Base-by-base conservation (phyloP, 2,888 invertebrate species). In the Abrostola tripartita region DNA sequence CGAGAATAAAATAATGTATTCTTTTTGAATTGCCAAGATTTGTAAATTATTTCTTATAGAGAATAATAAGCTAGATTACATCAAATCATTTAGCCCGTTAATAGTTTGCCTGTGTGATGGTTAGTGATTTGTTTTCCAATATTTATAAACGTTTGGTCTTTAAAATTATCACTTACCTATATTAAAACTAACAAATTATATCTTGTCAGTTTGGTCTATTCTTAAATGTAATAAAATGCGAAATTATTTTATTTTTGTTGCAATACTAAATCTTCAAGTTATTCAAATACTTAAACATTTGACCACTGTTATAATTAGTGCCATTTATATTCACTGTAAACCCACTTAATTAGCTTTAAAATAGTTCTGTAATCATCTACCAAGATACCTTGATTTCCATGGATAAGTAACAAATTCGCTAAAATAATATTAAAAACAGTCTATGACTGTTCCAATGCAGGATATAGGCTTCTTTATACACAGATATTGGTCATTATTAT, bases 261-360 rank as follows among this genome's bases (percentile, higher is more conserved):
- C 42, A 44, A 56, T 35, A 36, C 52, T 36, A 52, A 49, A 9
- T 7, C 8, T 35, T 12, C 47, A 35, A 53, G 24, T 12, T 57
- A 38, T 24, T 36, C 37, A 7, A 8, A 12, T 14, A 55, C 57
- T 37, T 14, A 40, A 37, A 50, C 24, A 55, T 52, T 60, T 54
- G 47, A 60, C 49, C 10, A 58, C 36, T 51, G 60, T 47, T 38
- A 52, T 56, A 69, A 36, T 41, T 37, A 53, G 77, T 77, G 74
- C 69, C 75, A 76, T 71, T 60, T 12, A 49, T 62, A 24, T 2
- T 24, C 44, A 66, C 12, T 47, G 8, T 65, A 44, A 53, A 52
- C 70, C 71, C 63, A 75, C 74, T 57, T 67, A 62, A 12, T n/a
- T 62, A 77, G 78, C 69, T 76, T 70, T 70, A 78, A 50, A 50